Conservation (phyloP, 2,797 vertebrate species). For the Zalophus californianus region DNA sequence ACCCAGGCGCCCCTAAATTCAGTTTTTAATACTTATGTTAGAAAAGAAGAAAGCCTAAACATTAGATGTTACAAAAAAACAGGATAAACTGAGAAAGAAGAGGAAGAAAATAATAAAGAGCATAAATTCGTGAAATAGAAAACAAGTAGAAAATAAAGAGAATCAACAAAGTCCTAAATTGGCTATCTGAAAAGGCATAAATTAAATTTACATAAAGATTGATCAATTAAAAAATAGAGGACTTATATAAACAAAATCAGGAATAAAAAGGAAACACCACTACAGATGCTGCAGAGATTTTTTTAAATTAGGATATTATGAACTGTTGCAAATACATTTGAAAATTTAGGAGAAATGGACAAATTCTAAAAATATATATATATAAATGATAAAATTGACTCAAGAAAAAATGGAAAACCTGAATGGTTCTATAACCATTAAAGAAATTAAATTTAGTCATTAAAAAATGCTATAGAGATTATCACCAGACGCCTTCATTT, state of each 20-base stretch:
- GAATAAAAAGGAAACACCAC: neutral
- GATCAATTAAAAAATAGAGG: neutral
- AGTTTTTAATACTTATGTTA: neutral
- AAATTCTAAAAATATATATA: neutral
- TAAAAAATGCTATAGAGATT: slow-evolving; percentile 40
- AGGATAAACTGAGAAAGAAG: slow-evolving; percentile 17
- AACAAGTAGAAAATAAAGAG: neutral
- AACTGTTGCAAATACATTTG: neutral
- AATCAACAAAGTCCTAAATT: neutral
- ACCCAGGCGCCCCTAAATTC: neutral
- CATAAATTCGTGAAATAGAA: neutral
- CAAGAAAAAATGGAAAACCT: slow-evolving; percentile 25
- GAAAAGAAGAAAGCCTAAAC: neutral
- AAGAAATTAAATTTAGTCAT: slow-evolving; percentile 26
- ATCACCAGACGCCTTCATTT: neutral
- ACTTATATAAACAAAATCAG: neutral
- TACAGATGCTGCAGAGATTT: neutral
- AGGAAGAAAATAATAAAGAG: neutral
- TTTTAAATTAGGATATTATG: neutral
- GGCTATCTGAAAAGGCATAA: neutral
- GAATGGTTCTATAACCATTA: neutral
- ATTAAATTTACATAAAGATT: slow-evolving; percentile 5
- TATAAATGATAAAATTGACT: slow-evolving; percentile 35
- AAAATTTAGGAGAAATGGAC: slow-evolving; percentile 14
- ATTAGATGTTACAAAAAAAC: slow-evolving; percentile 3